These are phyloP conservation scores for Bufo gargarizans DNA, from an alignment of 2,113 vertebrate species.

Conservation along the genomic window DNA sequence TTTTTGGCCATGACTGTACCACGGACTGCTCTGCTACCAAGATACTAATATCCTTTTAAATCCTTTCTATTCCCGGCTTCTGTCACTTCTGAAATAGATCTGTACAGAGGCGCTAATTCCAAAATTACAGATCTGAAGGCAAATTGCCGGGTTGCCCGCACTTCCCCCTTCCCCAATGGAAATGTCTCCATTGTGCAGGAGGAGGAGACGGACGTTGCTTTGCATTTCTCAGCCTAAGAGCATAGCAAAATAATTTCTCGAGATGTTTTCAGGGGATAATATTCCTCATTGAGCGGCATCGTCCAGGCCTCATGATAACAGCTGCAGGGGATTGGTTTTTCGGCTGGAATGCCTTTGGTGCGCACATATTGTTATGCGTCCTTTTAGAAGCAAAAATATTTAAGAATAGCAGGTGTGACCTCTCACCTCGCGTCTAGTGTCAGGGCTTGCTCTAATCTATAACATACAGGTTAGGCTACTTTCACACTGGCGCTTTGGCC, in stretches of 20 bases:
- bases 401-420: conserved; percentile 78
- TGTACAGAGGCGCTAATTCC: conserved; percentile 45
- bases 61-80: neutral
- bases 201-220: conserved; percentile 56
- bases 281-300: conserved; percentile 61
- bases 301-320: conserved; percentile 77
- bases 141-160: conserved; percentile 59
- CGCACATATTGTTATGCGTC: conserved; percentile 65
- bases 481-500: too few relatives aligned
- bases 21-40: neutral
- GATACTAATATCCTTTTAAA: neutral
- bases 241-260: conserved; percentile 65
- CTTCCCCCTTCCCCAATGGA: conserved; percentile 51
- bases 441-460: conserved; percentile 51
- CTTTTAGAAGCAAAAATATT: conserved; percentile 74
- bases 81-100: neutral
- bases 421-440: conserved; percentile 69
- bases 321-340: conserved; percentile 77
- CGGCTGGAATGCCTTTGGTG: conserved; percentile 72
- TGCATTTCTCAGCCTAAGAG: conserved; percentile 58
- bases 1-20: neutral
- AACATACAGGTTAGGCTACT: conserved; percentile 25
- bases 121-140: conserved; percentile 62
- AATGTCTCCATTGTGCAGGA: conserved; percentile 58
- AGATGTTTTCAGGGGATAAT: conserved; percentile 59